Base-by-base conservation (phyloP, 1,140 invertebrate genomes). In the Archegozetes longisetosus region DNA sequence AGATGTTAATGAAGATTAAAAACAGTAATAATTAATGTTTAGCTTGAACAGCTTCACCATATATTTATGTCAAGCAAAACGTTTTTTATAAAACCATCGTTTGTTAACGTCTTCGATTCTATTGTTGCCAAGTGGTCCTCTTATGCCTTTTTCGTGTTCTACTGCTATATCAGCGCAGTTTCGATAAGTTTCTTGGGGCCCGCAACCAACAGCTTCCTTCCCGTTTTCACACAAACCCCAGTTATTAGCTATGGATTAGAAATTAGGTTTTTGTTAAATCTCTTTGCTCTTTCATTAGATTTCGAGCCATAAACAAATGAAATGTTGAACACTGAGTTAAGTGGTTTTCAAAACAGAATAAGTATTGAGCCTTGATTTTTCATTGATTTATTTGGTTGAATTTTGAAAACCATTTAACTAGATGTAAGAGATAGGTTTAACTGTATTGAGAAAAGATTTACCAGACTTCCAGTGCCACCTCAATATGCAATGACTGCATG, bases 91-190 rank as follows among this genome's bases (percentile, higher is more conserved):
- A 40, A 9, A 9, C 32, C 32, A 40, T 9, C 17, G 32, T 40
- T 40, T 40, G 6, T n/a, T n/a, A n/a, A 17, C 6, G 17, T 40
- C 32, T 40, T 40, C 32, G 17, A 40, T 40, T 9, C 22, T 20
- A 13, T 9, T n/a, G 3, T 6, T 9, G 17, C 32, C 32, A 17
- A 47, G 20, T 17, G 60, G 60, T 25, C 62, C 62, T 14, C 61
- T 4, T 13, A 64, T 57, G 1, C 62, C 62, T 25, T 24, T 17
- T 23, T 55, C 59, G 23, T 52, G 17, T 9, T 12, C 47, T 14
- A 86, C 81, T 12, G 73, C 64, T 50, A 85, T 75, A 68, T 85
- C 83, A 2, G 82, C 77, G 66, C 83, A 85, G 58, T 77, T 76
- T 55, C 79, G 70, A 66, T 84, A 85, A 3, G 74, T 78, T 70